phyloP scores from a whole-genome alignment of 1,140 invertebrate species.

The Cherax destructor region DNA sequence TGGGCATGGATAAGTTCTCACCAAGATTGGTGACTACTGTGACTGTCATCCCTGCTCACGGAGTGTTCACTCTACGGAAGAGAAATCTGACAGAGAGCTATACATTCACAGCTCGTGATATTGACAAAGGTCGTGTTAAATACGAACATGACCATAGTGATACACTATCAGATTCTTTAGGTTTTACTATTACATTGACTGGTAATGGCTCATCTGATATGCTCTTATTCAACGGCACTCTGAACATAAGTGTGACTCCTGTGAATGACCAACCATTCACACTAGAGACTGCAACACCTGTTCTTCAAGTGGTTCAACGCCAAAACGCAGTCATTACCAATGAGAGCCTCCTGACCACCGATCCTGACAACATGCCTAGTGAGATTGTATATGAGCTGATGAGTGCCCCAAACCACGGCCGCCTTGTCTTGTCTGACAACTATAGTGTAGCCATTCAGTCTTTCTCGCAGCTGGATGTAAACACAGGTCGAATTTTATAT shows the following conservation, averaged over 20 bases:
- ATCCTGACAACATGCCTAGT: slow-evolving; percentile 88
- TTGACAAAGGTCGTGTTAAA: slow-evolving; percentile 87
- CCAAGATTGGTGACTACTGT: slow-evolving; percentile 60
- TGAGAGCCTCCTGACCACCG: slow-evolving; percentile 88
- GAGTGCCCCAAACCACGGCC: slow-evolving; percentile 83
- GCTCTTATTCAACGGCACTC: slow-evolving; percentile 86
- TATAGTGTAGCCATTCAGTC: slow-evolving; percentile 75
- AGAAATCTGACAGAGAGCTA: slow-evolving; percentile 73
- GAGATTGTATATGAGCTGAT: slow-evolving; percentile 93
- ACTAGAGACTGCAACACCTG: slow-evolving; percentile 85
- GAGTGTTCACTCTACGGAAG: slow-evolving; percentile 70
- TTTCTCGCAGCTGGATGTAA: slow-evolving; percentile 93
- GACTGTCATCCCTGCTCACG: slow-evolving; percentile 73
- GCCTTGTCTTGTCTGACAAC: slow-evolving; percentile 79
- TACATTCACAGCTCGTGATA: slow-evolving; percentile 85
- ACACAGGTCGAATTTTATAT: slow-evolving; percentile 88
- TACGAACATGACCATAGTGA: slow-evolving; percentile 94
- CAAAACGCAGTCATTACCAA: slow-evolving; percentile 83
- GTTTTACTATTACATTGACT: slow-evolving; percentile 84
- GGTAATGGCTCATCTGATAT: slow-evolving; percentile 77
- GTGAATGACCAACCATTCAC: slow-evolving; percentile 94
- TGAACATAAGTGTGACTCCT: slow-evolving; percentile 87
- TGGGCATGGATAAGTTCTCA: slow-evolving; percentile 14
- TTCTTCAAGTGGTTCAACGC: slow-evolving; percentile 81
- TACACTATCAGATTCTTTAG: slow-evolving; percentile 84